Percentiles rank a stretch among this genome's conserved stretches.
Evolutionary conservation across 2,797 vertebrate genomes (phyloP).

Genomic region (Bradypus variegatus): DNA sequence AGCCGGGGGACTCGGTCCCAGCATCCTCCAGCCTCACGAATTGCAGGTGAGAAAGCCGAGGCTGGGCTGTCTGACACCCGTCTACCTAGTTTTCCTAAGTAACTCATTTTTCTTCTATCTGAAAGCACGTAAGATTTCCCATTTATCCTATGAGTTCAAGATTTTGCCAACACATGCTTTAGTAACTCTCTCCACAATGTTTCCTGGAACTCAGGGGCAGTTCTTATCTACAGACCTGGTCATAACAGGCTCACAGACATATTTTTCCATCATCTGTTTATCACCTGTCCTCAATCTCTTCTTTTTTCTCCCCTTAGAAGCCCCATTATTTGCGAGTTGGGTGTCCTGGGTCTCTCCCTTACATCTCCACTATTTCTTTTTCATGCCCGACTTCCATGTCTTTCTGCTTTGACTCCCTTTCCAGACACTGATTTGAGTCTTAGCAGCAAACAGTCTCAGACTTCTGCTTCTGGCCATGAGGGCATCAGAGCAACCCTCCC

Average conservation of each 20-base stretch:
- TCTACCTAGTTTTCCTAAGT: background rate
- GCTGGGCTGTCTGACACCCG: background rate
- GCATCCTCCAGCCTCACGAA: background rate
- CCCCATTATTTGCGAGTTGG: background rate
- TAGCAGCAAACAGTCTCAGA: background rate
- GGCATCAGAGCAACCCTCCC: background rate
- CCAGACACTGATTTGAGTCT: background rate
- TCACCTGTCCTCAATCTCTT: background rate
- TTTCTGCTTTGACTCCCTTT: background rate
- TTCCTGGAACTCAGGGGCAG: background rate
- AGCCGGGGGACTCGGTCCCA: too few species aligned
- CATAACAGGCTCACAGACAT: background rate
- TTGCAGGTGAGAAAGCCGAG: background rate
- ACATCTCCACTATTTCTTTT: background rate
- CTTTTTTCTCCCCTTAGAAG: conserved; percentile 1
- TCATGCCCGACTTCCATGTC: background rate
- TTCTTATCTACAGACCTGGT: too few species aligned
- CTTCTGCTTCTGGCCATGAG: background rate
- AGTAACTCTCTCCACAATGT: background rate
- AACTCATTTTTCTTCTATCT: background rate
- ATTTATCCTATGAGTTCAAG: too few species aligned
- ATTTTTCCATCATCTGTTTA: background rate
- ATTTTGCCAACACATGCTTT: too few species aligned
- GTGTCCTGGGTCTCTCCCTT: background rate
- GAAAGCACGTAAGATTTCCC: background rate